These are phyloP conservation scores for Mercenaria mercenaria DNA, from an alignment of 1,140 invertebrate genomes.

Conservation along the genomic window DNA sequence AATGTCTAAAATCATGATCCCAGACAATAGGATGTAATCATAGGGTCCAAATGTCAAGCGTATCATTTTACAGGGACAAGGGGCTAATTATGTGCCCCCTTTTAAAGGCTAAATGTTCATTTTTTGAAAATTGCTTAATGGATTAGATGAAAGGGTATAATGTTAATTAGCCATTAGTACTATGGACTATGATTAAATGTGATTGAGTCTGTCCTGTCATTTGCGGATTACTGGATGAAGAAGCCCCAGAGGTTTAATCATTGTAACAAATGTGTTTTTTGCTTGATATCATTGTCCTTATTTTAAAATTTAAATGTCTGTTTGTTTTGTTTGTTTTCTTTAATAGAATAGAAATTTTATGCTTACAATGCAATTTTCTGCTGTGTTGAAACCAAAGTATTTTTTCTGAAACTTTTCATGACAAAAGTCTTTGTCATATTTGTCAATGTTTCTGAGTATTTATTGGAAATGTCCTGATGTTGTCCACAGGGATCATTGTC, in stretches of 20 bases:
- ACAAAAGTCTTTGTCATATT: too few relatives aligned
- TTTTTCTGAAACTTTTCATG: too few relatives aligned
- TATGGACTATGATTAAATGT: neutral
- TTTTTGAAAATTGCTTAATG: slow-evolving; percentile 10
- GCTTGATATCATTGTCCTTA: too few relatives aligned
- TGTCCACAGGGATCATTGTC: neutral
- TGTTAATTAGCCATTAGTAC: slow-evolving; percentile 36
- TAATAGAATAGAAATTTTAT: too few relatives aligned
- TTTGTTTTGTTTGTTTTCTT: too few relatives aligned
- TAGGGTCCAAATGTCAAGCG: slow-evolving; percentile 34
- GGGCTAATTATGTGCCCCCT: slow-evolving; percentile 19
- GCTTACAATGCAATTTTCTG: too few relatives aligned
- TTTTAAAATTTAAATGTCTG: too few relatives aligned
- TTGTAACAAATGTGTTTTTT: too few relatives aligned
- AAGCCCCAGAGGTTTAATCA: too few relatives aligned
- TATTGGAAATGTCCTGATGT: neutral
- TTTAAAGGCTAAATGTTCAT: neutral
- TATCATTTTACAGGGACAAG: slow-evolving; percentile 1
- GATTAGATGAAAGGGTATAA: neutral
- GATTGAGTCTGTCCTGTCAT: slow-evolving; percentile 4
- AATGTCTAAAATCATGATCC: neutral
- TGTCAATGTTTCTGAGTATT: too few relatives aligned
- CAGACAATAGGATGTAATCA: slow-evolving; percentile 6
- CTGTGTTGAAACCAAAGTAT: too few relatives aligned
- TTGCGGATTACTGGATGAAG: too few relatives aligned